These are phyloP conservation scores for Abrostola tripartita DNA, from an alignment of 2,888 invertebrate genomes.

Conservation along the genomic window DNA sequence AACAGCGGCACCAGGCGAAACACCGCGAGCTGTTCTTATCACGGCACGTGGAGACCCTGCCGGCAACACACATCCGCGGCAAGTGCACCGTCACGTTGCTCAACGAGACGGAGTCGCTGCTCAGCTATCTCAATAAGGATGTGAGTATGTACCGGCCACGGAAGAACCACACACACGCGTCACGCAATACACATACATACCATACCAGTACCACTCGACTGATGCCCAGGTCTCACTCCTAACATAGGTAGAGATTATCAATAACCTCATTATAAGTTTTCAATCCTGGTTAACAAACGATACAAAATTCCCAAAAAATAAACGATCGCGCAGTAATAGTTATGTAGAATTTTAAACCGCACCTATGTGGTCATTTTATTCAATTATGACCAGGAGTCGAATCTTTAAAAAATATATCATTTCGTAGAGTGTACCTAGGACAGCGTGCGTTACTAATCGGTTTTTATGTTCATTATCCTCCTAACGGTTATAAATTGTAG, in stretches of 20 bases:
- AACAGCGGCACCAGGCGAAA: slow-evolving; percentile 98
- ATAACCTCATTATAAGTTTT: too few species aligned
- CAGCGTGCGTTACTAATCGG: too few species aligned
- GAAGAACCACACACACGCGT: slow-evolving; percentile 28
- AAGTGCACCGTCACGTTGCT: slow-evolving; percentile 99
- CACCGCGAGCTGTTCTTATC: slow-evolving; percentile 99
- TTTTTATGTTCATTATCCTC: too few species aligned
- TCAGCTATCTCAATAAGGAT: slow-evolving; percentile 98
- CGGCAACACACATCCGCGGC: slow-evolving; percentile 99
- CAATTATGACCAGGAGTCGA: too few species aligned
- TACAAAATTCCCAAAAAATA: too few species aligned
- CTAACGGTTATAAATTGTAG: too few species aligned
- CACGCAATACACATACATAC: neutral
- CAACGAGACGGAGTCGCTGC: slow-evolving; percentile 99
- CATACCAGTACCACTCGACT: slow-evolving; percentile 6
- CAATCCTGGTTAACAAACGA: too few species aligned
- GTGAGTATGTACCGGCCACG: slow-evolving; percentile 89
- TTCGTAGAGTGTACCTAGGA: too few species aligned
- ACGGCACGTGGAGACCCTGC: slow-evolving; percentile 98
- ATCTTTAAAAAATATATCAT: too few species aligned
- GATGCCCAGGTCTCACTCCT: slow-evolving; percentile 7
- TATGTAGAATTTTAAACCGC: too few species aligned
- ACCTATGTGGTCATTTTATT: too few species aligned
- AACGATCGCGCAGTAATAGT: too few species aligned
- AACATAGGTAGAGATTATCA: neutral